Percentiles rank a stretch among this genome's conserved stretches.
These are phyloP conservation scores for Eugnorisma glareosa DNA, from an alignment of 2,888 invertebrate genomes.

Conservation along the genomic window DNA sequence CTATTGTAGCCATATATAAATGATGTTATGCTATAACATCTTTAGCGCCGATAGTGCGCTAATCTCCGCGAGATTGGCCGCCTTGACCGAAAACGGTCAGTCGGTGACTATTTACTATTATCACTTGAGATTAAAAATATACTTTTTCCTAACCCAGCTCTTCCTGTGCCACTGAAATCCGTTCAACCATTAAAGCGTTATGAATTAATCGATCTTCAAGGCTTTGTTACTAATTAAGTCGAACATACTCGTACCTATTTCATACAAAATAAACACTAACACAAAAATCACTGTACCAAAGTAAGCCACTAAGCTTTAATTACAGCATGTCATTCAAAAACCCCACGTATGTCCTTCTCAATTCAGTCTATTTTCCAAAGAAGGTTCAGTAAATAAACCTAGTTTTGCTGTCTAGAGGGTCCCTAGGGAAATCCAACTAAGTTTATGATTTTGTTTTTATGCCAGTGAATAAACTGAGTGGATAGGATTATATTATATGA, in stretches of 20 bases:
- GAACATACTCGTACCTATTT: not conserved
- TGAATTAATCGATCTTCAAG: not conserved
- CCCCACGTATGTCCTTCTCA: not conserved
- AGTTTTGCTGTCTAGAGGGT: slow-evolving; percentile 36
- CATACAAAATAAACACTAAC: slow-evolving; percentile 10
- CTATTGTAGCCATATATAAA: too few relatives aligned
- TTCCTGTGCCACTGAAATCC: not conserved
- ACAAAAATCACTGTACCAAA: slow-evolving; percentile 19
- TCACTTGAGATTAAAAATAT: not conserved
- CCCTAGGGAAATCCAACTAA: slow-evolving; percentile 52
- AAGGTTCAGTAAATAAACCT: slow-evolving; percentile 21
- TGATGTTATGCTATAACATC: too few relatives aligned
- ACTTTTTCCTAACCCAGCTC: not conserved
- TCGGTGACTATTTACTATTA: not conserved
- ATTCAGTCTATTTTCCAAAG: slow-evolving; percentile 26
- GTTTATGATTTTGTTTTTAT: slow-evolving; percentile 52
- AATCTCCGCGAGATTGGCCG: not conserved
- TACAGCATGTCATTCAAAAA: slow-evolving; percentile 21
- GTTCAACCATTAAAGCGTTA: not conserved
- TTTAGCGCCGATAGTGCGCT: not conserved
- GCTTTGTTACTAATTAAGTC: not conserved
- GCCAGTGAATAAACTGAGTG: slow-evolving; percentile 15
- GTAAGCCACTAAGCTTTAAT: slow-evolving; percentile 37
- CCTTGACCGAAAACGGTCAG: not conserved
- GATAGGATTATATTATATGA: slow-evolving; percentile 20